Evolutionary conservation across 2,113 vertebrate species (phyloP).

Genomic region (Ciconia boyciana): DNA sequence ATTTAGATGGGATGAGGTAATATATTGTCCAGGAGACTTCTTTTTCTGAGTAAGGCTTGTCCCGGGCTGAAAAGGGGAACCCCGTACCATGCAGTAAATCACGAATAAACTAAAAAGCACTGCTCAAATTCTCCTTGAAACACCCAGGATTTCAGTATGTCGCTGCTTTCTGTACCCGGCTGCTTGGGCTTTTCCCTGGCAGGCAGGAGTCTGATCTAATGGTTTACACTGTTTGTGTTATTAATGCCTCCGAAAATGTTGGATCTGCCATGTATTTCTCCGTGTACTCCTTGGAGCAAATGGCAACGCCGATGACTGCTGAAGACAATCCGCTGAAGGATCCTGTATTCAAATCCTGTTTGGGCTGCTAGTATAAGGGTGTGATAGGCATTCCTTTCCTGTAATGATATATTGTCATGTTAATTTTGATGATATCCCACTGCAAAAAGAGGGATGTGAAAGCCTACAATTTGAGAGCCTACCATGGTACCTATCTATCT

Average conservation of each 20-base stretch:
- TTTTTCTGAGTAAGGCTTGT: not conserved
- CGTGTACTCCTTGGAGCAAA: not conserved
- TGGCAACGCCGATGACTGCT: not conserved
- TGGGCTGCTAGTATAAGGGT: not conserved
- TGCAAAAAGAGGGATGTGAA: not conserved
- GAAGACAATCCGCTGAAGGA: not conserved
- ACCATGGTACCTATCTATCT: not conserved
- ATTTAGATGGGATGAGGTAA: not conserved
- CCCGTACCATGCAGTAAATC: fast-evolving
- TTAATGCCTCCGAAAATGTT: not conserved
- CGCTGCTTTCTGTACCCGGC: fast-evolving
- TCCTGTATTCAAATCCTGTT: not conserved
- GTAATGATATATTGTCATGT: not conserved
- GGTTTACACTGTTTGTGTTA: not conserved
- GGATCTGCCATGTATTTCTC: not conserved
- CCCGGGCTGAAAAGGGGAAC: not conserved
- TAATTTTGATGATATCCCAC: not conserved
- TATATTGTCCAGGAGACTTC: not conserved
- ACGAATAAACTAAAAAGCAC: not conserved
- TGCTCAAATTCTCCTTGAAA: not conserved
- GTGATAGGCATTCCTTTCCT: not conserved
- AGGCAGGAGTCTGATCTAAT: not conserved
- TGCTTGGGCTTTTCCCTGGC: not conserved
- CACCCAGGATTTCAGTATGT: not conserved
- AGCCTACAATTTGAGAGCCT: not conserved